Evolutionary conservation across 2,113 vertebrate species (phyloP).

Genomic region (Nerophis ophidion): DNA sequence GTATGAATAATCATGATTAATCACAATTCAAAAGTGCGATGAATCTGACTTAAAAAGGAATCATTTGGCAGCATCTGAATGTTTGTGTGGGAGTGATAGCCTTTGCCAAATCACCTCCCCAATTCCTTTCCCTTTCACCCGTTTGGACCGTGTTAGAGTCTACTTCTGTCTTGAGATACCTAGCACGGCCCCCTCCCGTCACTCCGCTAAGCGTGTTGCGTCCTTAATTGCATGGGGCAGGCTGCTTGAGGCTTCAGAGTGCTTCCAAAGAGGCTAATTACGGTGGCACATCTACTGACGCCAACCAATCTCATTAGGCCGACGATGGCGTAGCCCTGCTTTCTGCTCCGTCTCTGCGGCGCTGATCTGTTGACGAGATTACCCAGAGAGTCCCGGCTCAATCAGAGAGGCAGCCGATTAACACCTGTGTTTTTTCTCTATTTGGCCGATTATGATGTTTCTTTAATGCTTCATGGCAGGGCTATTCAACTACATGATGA

Average conservation of each 20-base stretch:
- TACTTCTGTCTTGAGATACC: conserved; percentile 5
- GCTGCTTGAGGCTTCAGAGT: conserved; percentile 51
- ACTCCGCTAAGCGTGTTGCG: conserved; percentile 42
- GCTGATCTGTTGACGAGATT: conserved; percentile 78
- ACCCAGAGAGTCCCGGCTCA: conserved; percentile 57
- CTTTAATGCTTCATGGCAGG: background rate
- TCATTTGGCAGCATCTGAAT: too few relatives aligned
- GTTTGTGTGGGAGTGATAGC: too few relatives aligned
- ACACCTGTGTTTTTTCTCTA: background rate
- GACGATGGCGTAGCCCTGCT: conserved; percentile 45
- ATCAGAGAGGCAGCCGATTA: conserved; percentile 47
- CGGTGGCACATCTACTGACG: conserved; percentile 56
- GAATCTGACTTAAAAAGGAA: too few relatives aligned
- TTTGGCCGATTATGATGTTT: background rate
- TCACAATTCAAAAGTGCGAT: too few relatives aligned
- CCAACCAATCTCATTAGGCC: conserved; percentile 69
- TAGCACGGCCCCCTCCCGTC: conserved; percentile 21
- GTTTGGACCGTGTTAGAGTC: conserved; percentile 2
- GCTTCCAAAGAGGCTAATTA: conserved; percentile 65
- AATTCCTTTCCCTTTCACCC: conserved; percentile 4
- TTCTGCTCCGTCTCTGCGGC: conserved; percentile 44
- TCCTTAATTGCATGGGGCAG: conserved; percentile 46
- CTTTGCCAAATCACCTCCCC: background rate
- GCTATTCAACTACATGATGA: too few relatives aligned
- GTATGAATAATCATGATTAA: too few relatives aligned